Percentiles rank a stretch among this genome's conserved stretches.
Evolutionary conservation across 2,888 invertebrate genomes (phyloP).

Genomic region (Mechanitis mazaeus): DNA sequence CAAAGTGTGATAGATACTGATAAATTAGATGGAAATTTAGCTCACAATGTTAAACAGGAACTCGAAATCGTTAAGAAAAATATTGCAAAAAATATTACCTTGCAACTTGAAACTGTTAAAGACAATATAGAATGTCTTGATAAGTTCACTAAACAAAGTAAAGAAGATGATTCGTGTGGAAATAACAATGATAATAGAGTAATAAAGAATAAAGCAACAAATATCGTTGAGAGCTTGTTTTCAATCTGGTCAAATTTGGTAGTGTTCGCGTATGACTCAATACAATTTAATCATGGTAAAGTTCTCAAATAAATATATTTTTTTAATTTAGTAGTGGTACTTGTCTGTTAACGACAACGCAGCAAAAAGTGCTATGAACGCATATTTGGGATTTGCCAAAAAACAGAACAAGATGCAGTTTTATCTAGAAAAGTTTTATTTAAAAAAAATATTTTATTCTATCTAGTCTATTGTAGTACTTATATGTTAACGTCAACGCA

Average conservation of each 20-base stretch:
- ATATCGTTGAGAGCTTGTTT: constrained; percentile 9
- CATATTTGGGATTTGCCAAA: too few species aligned
- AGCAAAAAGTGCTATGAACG: too few species aligned
- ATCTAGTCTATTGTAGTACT: too few species aligned
- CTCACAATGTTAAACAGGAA: constrained; percentile 38
- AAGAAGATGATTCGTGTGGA: constrained; percentile 31
- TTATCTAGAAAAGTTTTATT: too few species aligned
- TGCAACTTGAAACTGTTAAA: constrained; percentile 49
- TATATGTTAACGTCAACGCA: too few species aligned
- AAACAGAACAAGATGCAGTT: too few species aligned
- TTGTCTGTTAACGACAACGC: too few species aligned
- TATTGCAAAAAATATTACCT: constrained; percentile 45
- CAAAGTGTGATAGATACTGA: constrained; percentile 43
- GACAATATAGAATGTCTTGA: constrained; percentile 51
- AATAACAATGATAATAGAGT: constrained; percentile 20
- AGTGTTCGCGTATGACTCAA: constrained; percentile 59
- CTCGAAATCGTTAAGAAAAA: constrained; percentile 36
- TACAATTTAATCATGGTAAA: constrained; percentile 57
- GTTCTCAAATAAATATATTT: too few species aligned
- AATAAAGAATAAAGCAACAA: constrained; percentile 25
- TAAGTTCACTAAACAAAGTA: constrained; percentile 39
- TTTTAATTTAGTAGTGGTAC: too few species aligned
- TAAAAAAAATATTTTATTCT: too few species aligned
- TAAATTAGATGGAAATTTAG: constrained; percentile 34
- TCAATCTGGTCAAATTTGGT: constrained; percentile 56